These are phyloP conservation scores for mouse (Mus musculus) DNA, from an alignment of 2,113 vertebrate species.

Conservation along the genomic window GRCm39 chr11:21654001-21654500, in stretches of 20 bases:
- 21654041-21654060: too few relatives aligned
- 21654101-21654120: too few relatives aligned
- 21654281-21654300: neutral
- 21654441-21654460: slow-evolving; percentile 29
- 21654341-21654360: too few relatives aligned
- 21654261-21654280: neutral
- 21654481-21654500: neutral
- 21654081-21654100: too few relatives aligned
- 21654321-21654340: neutral
- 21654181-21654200: neutral
- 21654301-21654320: neutral
- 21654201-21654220: neutral
- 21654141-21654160: too few relatives aligned
- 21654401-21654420: neutral
- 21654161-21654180: neutral
- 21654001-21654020: neutral
- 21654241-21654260: neutral
- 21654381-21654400: neutral
- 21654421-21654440: neutral
- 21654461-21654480: slow-evolving; percentile 20
- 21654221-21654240: neutral
- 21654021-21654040: too few relatives aligned
- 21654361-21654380: too few relatives aligned
- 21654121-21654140: too few relatives aligned
- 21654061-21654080: too few relatives aligned